phyloP scores from a whole-genome alignment of 2,888 invertebrate species.

The Dicroscelio sp. region DNA sequence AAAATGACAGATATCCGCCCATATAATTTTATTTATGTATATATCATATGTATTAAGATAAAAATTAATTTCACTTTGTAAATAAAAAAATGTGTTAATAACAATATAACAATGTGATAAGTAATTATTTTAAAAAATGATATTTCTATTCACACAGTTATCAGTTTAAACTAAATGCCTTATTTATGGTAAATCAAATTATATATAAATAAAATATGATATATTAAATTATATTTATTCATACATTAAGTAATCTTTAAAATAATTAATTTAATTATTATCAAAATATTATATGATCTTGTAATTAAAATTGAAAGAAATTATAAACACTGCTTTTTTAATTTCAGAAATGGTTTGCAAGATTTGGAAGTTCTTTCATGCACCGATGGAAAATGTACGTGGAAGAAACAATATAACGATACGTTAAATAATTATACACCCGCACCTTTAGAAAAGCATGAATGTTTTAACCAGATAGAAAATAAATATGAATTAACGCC shows the following conservation, averaged over 20 bases:
- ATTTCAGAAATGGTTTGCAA: slow-evolving; percentile 10
- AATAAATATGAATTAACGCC: background rate
- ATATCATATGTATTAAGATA: background rate
- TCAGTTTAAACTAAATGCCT: background rate
- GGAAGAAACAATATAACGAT: slow-evolving; percentile 26
- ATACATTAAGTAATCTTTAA: background rate
- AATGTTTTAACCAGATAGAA: slow-evolving; percentile 28
- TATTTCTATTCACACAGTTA: background rate
- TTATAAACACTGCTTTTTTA: background rate
- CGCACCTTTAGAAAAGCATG: slow-evolving; percentile 35
- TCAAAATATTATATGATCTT: background rate
- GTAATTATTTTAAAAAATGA: background rate
- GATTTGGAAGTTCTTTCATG: slow-evolving; percentile 33
- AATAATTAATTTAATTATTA: background rate
- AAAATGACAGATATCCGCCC: background rate
- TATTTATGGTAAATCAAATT: background rate
- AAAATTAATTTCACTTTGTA: background rate
- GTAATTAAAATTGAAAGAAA: background rate
- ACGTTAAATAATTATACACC: slow-evolving; percentile 37
- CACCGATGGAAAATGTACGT: slow-evolving; percentile 31
- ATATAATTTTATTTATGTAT: background rate
- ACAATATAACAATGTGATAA: too few relatives aligned
- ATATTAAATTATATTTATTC: too few relatives aligned
- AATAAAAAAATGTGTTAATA: too few relatives aligned
- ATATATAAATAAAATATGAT: too few relatives aligned